These are phyloP conservation scores for Sardinella longiceps DNA, from an alignment of 2,797 vertebrate species.

Conservation along the genomic window DNA sequence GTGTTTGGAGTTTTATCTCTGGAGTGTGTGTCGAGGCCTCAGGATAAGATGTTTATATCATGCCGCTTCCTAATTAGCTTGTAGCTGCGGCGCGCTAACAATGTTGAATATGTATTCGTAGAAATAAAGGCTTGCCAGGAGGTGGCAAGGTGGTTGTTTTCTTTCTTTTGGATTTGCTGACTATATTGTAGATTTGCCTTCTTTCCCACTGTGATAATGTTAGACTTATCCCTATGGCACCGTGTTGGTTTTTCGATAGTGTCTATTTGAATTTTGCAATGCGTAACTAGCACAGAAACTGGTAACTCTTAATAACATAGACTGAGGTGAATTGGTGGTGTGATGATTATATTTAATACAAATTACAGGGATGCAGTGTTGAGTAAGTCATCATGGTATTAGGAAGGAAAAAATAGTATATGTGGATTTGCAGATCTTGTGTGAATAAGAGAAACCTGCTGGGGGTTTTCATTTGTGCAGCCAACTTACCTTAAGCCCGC, in stretches of 20 bases:
- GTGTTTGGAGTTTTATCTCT: background rate
- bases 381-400: background rate
- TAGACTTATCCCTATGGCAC: background rate
- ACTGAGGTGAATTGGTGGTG: background rate
- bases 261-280: background rate
- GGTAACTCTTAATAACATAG: background rate
- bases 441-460: background rate
- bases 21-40: background rate
- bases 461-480: background rate
- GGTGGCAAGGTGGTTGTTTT: constrained; percentile 2
- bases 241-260: background rate
- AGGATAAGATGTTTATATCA: background rate
- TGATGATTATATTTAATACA: background rate
- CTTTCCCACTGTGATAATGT: constrained; percentile 16
- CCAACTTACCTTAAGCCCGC: background rate
- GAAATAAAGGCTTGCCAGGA: background rate
- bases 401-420: background rate
- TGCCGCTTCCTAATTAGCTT: background rate
- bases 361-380: background rate
- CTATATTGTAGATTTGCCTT: background rate
- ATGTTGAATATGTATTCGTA: background rate
- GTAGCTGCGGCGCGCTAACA: background rate
- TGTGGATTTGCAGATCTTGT: background rate
- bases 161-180: background rate
- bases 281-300: background rate